phyloP scores from a whole-genome alignment of 2,113 vertebrate species.

The Rhineura floridana region DNA sequence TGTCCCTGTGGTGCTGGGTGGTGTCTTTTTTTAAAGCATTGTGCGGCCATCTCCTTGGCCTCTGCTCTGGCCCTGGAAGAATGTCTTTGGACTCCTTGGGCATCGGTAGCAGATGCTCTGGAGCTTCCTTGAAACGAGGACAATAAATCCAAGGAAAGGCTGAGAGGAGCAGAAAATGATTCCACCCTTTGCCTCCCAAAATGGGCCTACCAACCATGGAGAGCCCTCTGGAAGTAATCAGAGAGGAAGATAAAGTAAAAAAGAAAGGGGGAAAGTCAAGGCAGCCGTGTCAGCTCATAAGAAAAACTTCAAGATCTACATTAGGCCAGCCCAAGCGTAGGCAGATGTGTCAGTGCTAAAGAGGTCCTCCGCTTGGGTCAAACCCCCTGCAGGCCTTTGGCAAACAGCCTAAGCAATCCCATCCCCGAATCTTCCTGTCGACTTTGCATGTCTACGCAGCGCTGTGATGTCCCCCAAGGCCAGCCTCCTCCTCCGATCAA shows the following conservation, averaged over 20 bases:
- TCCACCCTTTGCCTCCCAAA: not conserved
- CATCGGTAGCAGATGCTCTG: not conserved
- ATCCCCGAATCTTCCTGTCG: conserved; percentile 30
- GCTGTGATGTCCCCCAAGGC: conserved; percentile 37
- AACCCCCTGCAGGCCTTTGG: fast-evolving
- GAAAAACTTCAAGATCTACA: no score
- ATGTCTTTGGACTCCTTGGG: no score
- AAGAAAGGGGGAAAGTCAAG: no score
- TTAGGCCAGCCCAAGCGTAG: not conserved
- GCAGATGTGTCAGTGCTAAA: not conserved
- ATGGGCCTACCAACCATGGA: no score
- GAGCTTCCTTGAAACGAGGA: not conserved
- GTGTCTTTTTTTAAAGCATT: not conserved
- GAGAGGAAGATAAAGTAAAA: not conserved
- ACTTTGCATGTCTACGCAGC: conserved; percentile 14
- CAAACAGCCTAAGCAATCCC: not conserved
- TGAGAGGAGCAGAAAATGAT: not conserved
- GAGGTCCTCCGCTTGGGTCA: not conserved
- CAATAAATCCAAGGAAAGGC: not conserved
- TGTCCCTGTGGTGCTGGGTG: no score
- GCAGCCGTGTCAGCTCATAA: no score
- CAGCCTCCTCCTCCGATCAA: conserved; percentile 26
- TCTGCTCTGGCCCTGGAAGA: not conserved
- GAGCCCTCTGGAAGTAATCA: fast-evolving
- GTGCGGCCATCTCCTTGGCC: not conserved